These are phyloP conservation scores for Eristalis arbustorum DNA, from an alignment of 2,888 invertebrate species.

Conservation along the genomic window DNA sequence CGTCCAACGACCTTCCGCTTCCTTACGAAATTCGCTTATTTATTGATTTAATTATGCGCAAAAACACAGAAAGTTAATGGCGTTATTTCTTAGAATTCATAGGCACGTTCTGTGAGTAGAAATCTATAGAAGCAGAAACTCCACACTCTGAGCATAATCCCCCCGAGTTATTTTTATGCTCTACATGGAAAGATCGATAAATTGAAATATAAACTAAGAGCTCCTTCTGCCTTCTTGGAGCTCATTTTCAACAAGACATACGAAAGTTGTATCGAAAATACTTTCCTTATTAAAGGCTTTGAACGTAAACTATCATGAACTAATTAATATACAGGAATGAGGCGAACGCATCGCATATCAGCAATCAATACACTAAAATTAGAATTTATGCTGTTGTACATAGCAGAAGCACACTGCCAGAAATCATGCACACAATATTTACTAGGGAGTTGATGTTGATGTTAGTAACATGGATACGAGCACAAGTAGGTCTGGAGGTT, in stretches of 20 bases:
- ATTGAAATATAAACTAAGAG: neutral
- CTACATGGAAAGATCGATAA: neutral
- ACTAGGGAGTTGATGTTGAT: neutral
- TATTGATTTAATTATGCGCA: neutral
- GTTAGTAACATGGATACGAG: neutral
- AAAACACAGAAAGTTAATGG: neutral
- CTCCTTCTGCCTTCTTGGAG: neutral
- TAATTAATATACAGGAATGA: constrained; percentile 7
- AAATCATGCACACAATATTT: neutral
- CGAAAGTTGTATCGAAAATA: neutral
- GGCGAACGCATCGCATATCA: constrained; percentile 14
- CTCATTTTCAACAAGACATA: neutral
- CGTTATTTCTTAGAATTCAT: neutral
- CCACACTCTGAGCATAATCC: neutral
- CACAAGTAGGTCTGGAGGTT: too few species aligned
- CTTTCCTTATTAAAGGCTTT: neutral
- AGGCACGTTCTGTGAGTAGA: neutral
- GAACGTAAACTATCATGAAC: neutral
- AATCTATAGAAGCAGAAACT: neutral
- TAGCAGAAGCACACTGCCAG: neutral
- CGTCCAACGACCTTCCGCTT: neutral
- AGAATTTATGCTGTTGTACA: constrained; percentile 6
- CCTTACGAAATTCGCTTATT: neutral
- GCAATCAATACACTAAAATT: constrained; percentile 23
- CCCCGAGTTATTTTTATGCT: neutral